phyloP scores from a whole-genome alignment of 2,888 invertebrate genomes.

The Eupithecia vulgata region DNA sequence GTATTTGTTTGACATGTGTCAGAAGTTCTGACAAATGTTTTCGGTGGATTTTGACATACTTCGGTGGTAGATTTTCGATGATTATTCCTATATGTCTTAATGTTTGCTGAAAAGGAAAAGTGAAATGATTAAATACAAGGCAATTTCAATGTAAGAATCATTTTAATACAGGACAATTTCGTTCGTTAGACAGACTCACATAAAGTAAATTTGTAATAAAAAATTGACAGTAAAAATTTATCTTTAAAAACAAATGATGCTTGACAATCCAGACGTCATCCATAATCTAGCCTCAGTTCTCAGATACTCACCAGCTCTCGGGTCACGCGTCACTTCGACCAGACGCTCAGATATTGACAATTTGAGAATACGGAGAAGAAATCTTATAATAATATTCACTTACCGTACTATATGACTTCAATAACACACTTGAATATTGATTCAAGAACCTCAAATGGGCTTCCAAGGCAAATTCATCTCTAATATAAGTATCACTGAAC shows the following conservation, averaged over 20 bases:
- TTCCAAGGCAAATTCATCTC: slow-evolving; percentile 24
- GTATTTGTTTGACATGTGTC: slow-evolving; percentile 37
- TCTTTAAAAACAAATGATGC: too few relatives aligned
- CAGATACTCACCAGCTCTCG: too few relatives aligned
- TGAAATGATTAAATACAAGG: neutral
- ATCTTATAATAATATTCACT: slow-evolving; percentile 19
- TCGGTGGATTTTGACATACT: slow-evolving; percentile 39
- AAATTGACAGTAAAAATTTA: too few relatives aligned
- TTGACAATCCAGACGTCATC: too few relatives aligned
- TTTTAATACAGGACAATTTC: too few relatives aligned
- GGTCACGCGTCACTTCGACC: too few relatives aligned
- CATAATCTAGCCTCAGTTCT: too few relatives aligned
- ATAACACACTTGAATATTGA: slow-evolving; percentile 49
- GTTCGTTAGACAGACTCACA: too few relatives aligned
- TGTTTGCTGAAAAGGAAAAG: slow-evolving; percentile 21
- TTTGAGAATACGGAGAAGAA: neutral
- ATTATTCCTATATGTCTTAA: slow-evolving; percentile 19
- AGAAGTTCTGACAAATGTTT: slow-evolving; percentile 45
- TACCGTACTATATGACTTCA: slow-evolving; percentile 55
- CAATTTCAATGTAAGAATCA: neutral
- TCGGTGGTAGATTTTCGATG: slow-evolving; percentile 15
- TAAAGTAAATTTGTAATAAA: too few relatives aligned
- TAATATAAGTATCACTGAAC: slow-evolving; percentile 24
- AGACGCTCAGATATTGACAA: too few relatives aligned
- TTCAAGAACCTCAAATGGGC: slow-evolving; percentile 50